These are phyloP conservation scores for Mycetomoellerius zeteki DNA, from an alignment of 1,140 invertebrate genomes.

Conservation along the genomic window DNA sequence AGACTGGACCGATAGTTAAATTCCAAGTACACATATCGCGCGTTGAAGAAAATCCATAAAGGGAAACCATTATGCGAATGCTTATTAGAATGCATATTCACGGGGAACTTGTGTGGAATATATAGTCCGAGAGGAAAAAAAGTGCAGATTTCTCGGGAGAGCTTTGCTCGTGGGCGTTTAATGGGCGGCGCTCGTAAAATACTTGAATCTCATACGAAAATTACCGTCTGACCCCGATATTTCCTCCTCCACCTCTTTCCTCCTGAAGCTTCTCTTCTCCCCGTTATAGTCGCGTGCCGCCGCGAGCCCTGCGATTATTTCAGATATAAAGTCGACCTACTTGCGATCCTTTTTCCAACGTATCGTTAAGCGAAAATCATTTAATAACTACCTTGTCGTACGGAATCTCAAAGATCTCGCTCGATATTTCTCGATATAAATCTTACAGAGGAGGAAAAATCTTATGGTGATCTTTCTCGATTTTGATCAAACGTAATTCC, in stretches of 20 bases:
- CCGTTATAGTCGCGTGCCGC: conserved; percentile 57
- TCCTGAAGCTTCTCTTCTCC: neutral
- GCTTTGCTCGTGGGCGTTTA: conserved; percentile 54
- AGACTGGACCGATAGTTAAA: neutral
- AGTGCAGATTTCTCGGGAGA: conserved; percentile 10
- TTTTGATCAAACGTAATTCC: neutral
- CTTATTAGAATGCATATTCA: conserved; percentile 61
- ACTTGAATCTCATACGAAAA: conserved; percentile 67
- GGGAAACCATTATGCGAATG: conserved; percentile 2
- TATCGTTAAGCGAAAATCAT: conserved; percentile 39
- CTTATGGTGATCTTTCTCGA: neutral
- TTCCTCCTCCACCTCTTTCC: neutral
- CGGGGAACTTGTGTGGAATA: conserved; percentile 57
- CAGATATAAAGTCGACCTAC: conserved; percentile 70
- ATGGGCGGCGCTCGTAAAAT: conserved; percentile 55
- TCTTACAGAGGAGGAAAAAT: neutral
- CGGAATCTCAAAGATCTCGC: neutral
- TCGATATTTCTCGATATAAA: neutral
- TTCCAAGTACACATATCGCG: neutral
- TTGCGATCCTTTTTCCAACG: conserved; percentile 54
- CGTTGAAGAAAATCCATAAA: neutral
- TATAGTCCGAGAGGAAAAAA: conserved; percentile 21
- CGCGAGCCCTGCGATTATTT: conserved; percentile 56
- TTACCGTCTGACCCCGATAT: conserved; percentile 64
- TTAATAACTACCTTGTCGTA: conserved; percentile 19